Conservation (phyloP, 2,797 vertebrate genomes). For the Chromobotia macracanthus region DNA sequence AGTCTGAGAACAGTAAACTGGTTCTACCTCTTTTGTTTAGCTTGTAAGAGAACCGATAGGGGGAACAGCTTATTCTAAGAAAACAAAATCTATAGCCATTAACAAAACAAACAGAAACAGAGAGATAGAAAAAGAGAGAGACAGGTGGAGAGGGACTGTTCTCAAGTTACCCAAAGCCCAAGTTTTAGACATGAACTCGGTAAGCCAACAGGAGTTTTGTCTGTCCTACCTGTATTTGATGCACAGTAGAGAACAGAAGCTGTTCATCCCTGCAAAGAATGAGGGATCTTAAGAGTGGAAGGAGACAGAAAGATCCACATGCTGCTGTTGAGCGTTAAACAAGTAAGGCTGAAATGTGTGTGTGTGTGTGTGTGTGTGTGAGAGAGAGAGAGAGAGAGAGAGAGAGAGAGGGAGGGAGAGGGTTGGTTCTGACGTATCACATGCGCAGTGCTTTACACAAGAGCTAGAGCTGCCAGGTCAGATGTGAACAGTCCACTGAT, state of each 20-base stretch:
- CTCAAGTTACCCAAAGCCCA: slow-evolving; percentile 23
- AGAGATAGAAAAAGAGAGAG: neutral
- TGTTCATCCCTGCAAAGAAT: slow-evolving; percentile 85
- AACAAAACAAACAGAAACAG: slow-evolving; percentile 4
- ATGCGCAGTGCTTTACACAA: slow-evolving; percentile 60
- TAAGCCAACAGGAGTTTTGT: slow-evolving; percentile 28
- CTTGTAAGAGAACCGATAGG: neutral
- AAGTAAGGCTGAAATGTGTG: slow-evolving; percentile 9
- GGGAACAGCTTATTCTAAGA: neutral
- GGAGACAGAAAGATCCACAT: slow-evolving; percentile 74
- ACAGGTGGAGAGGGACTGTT: neutral
- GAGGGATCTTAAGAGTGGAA: slow-evolving; percentile 70
- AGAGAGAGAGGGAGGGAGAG: slow-evolving; percentile 20
- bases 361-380: neutral
- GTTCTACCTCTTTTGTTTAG: slow-evolving; percentile 41
- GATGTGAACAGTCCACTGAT: slow-evolving; percentile 40
- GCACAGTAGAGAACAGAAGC: slow-evolving; percentile 92
- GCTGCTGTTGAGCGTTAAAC: slow-evolving; percentile 72
- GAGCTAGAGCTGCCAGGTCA: slow-evolving; percentile 13
- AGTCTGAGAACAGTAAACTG: slow-evolving; percentile 28
- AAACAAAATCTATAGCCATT: neutral
- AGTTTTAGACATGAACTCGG: slow-evolving; percentile 1
- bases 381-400: slow-evolving; percentile 63
- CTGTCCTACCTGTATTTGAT: slow-evolving; percentile 91
- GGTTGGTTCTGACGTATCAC: slow-evolving; percentile 77